These are phyloP conservation scores for Tiliacea citrago DNA, from an alignment of 2,888 invertebrate species.

Conservation along the genomic window DNA sequence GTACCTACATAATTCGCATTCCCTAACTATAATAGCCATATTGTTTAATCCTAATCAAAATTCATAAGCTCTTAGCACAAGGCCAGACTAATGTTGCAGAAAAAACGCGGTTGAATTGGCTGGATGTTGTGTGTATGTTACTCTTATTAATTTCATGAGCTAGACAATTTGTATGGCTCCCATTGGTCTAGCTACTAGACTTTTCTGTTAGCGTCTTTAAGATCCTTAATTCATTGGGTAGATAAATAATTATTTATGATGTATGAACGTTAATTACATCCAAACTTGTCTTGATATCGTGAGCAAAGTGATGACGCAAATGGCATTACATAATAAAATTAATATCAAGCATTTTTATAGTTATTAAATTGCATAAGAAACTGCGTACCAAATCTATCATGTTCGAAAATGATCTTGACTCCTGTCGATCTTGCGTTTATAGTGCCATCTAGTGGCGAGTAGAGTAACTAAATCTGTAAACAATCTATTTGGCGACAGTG, in stretches of 20 bases:
- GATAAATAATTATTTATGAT: slow-evolving; percentile 51
- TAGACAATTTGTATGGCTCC: slow-evolving; percentile 43
- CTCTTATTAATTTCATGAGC: slow-evolving; percentile 30
- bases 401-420: neutral
- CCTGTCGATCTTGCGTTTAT: neutral
- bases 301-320: slow-evolving; percentile 32
- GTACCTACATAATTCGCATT: neutral
- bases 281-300: slow-evolving; percentile 10
- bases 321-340: slow-evolving; percentile 8
- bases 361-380: neutral
- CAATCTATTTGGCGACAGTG: neutral
- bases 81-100: slow-evolving; percentile 42
- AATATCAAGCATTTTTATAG: neutral
- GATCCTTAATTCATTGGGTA: slow-evolving; percentile 21
- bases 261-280: neutral
- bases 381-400: neutral
- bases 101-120: slow-evolving; percentile 53
- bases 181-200: slow-evolving; percentile 35
- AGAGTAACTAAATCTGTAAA: slow-evolving; percentile 34
- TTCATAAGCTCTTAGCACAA: slow-evolving; percentile 43
- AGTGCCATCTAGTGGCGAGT: slow-evolving; percentile 59
- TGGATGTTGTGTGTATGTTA: slow-evolving; percentile 13
- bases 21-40: neutral
- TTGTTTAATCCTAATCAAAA: slow-evolving; percentile 40
- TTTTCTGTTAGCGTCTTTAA: slow-evolving; percentile 24